These are phyloP conservation scores for Scopus umbretta DNA, from an alignment of 2,113 vertebrate species.

Conservation along the genomic window DNA sequence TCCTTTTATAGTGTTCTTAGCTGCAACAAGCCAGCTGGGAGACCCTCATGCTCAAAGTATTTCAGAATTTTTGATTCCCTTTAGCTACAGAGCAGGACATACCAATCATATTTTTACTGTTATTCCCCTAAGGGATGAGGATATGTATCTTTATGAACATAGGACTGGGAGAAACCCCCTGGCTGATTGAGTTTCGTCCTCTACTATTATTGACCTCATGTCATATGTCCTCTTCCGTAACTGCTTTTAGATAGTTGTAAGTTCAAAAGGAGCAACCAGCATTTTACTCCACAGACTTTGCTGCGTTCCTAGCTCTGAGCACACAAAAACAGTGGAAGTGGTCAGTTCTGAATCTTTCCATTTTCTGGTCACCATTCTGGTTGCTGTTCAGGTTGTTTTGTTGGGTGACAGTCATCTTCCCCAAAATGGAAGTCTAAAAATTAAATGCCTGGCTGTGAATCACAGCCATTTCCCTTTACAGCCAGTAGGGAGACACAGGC, in stretches of 20 bases:
- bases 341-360: not conserved
- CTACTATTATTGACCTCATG: not conserved
- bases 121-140: not conserved
- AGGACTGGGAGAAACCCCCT: not conserved
- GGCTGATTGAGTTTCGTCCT: not conserved
- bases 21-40: slow-evolving; percentile 9
- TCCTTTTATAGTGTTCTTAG: slow-evolving; percentile 40
- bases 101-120: not conserved
- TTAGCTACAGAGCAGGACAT: not conserved
- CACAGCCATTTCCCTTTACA: not conserved
- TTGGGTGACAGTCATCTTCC: not conserved
- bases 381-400: not conserved
- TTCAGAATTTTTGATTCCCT: not conserved
- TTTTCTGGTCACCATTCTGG: not conserved
- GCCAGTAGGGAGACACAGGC: not conserved
- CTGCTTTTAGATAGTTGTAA: not conserved
- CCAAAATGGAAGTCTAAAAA: not conserved
- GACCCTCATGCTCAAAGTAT: not conserved
- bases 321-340: not conserved
- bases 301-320: not conserved
- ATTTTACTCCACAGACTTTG: not conserved
- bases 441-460: not conserved
- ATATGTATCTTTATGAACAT: not conserved
- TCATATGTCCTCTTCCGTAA: not conserved
- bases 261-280: not conserved